Conservation (phyloP, 2,888 invertebrate genomes). For the Tetragnatha montana region DNA sequence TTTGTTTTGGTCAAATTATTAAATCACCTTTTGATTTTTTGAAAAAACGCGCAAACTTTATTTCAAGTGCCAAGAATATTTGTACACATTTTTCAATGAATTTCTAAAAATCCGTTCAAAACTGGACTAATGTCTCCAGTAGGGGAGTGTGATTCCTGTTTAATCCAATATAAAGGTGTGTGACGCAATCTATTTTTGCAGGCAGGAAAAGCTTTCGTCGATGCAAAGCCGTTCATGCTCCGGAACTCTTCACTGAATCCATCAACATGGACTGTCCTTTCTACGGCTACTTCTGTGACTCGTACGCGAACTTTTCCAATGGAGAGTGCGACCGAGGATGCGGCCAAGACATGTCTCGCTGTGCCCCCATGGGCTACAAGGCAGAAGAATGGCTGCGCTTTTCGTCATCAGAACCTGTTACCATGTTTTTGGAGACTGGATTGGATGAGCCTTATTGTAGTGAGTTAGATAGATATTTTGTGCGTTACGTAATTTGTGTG, state of each 20-base stretch:
- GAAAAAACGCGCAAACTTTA: no score
- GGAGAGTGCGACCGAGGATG: conserved; percentile 76
- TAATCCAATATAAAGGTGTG: no score
- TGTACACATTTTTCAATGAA: no score
- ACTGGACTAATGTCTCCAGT: no score
- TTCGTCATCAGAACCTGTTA: conserved; percentile 76
- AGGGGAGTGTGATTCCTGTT: no score
- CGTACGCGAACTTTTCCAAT: conserved; percentile 80
- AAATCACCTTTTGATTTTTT: no score
- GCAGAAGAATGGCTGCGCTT: conserved; percentile 73
- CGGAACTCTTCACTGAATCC: conserved; percentile 89
- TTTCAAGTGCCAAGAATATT: no score
- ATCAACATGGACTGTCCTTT: conserved; percentile 87
- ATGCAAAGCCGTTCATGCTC: conserved; percentile 90
- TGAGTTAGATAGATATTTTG: conserved; percentile 78
- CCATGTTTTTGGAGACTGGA: conserved; percentile 85
- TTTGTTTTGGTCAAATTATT: background rate
- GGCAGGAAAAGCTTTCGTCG: conserved; percentile 84
- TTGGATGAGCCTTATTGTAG: conserved; percentile 85
- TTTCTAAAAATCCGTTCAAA: no score
- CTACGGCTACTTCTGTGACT: conserved; percentile 86
- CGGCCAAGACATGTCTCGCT: conserved; percentile 72
- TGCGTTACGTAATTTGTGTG: no score
- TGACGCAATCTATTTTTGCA: conserved; percentile 73
- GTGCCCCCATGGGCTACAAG: conserved; percentile 76